Evolutionary conservation across 2,888 invertebrate genomes (phyloP).

Genomic region (Microchrysa polita): DNA sequence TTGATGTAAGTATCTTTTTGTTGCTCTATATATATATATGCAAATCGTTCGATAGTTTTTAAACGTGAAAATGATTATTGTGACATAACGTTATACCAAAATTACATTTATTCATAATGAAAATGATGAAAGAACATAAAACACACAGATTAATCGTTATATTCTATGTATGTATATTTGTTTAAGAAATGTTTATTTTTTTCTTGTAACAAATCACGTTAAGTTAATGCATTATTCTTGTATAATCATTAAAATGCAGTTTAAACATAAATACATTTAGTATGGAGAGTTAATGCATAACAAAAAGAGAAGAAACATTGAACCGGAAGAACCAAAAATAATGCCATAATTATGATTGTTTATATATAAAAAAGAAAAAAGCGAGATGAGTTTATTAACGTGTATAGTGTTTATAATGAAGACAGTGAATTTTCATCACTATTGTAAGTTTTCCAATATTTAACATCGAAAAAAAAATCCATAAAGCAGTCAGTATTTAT

Average conservation of each 20-base stretch:
- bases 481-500: conserved; percentile 35
- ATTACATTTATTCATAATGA: conserved; percentile 7
- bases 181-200: conserved; percentile 4
- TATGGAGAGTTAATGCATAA: neutral
- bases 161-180: neutral
- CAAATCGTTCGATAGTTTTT: neutral
- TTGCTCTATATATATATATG: conserved; percentile 4
- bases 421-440: conserved; percentile 11
- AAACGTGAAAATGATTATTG: neutral
- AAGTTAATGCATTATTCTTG: neutral
- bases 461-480: neutral
- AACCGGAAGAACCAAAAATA: neutral
- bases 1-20: conserved; percentile 4
- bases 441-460: conserved; percentile 8
- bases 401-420: conserved; percentile 5
- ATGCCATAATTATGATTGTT: conserved; percentile 4
- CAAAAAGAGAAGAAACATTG: neutral
- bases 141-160: conserved; percentile 7
- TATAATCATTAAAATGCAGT: neutral
- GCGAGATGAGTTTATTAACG: neutral
- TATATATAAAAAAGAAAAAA: too few relatives aligned
- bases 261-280: neutral
- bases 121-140: neutral
- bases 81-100: conserved; percentile 11
- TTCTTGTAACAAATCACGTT: conserved; percentile 4